These are phyloP conservation scores for Psittacula derbiana DNA, from an alignment of 2,797 vertebrate species.

Conservation along the genomic window DNA sequence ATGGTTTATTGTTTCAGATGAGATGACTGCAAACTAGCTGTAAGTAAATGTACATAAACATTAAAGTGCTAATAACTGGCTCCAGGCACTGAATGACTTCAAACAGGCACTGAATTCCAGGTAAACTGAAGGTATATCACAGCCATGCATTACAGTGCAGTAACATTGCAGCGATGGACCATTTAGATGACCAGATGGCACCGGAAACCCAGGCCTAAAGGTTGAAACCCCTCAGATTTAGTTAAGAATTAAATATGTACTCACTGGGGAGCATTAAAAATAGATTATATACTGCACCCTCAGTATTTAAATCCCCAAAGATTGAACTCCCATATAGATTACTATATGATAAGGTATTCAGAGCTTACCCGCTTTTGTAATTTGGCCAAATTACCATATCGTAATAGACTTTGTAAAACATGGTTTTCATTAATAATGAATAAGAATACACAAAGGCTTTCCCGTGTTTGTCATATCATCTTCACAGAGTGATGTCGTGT, in stretches of 20 bases:
- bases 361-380: background rate
- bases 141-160: background rate
- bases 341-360: background rate
- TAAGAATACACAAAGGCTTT: background rate
- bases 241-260: background rate
- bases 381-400: background rate
- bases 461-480: background rate
- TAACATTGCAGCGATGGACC: background rate
- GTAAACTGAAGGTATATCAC: background rate
- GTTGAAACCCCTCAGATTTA: background rate
- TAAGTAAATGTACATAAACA: background rate
- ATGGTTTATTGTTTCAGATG: background rate
- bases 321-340: background rate
- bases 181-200: background rate
- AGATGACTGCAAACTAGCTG: background rate
- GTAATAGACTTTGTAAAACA: background rate
- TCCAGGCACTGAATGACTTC: background rate
- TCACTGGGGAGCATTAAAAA: background rate
- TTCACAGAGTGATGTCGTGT: background rate
- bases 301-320: background rate
- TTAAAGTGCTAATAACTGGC: background rate
- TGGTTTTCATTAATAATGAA: background rate
- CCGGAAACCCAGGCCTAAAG: background rate
- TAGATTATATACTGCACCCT: background rate
- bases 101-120: background rate